These are phyloP conservation scores for Nysson spinosus DNA, from an alignment of 2,888 invertebrate genomes.

Conservation along the genomic window DNA sequence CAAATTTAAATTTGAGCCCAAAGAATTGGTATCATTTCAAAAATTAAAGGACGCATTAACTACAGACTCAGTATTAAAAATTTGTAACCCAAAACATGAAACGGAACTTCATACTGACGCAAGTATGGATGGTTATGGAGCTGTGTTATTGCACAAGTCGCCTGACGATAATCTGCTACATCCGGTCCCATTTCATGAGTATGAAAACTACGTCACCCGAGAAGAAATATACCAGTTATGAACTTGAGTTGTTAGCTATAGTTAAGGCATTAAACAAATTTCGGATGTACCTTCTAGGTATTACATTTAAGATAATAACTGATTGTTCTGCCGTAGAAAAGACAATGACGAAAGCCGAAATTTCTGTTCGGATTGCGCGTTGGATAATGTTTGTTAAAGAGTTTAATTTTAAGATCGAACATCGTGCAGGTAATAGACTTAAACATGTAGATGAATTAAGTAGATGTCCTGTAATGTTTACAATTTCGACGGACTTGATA, in stretches of 20 bases:
- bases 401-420: background rate
- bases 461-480: background rate
- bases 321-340: background rate
- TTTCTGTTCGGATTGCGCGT: background rate
- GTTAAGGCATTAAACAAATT: slow-evolving; percentile 1
- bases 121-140: no score
- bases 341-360: background rate
- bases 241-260: slow-evolving; percentile 1
- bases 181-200: background rate
- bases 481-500: background rate
- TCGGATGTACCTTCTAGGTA: slow-evolving; percentile 2
- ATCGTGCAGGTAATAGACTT: background rate
- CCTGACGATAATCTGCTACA: background rate
- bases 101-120: no score
- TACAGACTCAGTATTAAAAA: no score
- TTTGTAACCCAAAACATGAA: no score
- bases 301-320: slow-evolving; percentile 6
- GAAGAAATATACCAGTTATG: background rate
- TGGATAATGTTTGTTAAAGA: background rate
- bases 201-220: background rate
- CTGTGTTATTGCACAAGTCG: background rate
- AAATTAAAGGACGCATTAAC: no score
- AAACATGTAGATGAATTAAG: slow-evolving; percentile 5
- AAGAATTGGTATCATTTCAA: no score
- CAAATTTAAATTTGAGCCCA: background rate